These are phyloP conservation scores for Leptinotarsa tumamoca DNA, from an alignment of 2,888 invertebrate species.

Conservation along the genomic window DNA sequence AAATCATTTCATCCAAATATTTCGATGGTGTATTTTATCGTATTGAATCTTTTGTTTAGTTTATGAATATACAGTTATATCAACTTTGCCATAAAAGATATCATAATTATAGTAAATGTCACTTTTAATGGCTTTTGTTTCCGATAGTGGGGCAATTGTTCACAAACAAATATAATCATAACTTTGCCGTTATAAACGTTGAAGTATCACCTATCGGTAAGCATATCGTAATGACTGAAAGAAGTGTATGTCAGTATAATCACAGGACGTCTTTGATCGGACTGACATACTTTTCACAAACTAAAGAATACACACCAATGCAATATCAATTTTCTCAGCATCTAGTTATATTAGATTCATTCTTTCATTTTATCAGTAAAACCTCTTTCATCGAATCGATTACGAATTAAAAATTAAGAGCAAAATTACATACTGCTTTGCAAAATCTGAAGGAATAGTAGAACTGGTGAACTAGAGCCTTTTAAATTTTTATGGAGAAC, in stretches of 20 bases:
- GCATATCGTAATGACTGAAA: neutral
- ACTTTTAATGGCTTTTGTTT: conserved; percentile 5
- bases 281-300: conserved; percentile 34
- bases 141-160: conserved; percentile 11
- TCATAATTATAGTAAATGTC: conserved; percentile 16
- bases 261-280: conserved; percentile 30
- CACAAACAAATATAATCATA: conserved; percentile 19
- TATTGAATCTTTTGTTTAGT: neutral
- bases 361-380: conserved; percentile 30
- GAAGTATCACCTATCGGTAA: conserved; percentile 7
- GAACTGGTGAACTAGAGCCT: conserved; percentile 6
- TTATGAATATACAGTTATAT: neutral
- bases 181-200: conserved; percentile 20
- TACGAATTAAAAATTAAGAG: conserved; percentile 29
- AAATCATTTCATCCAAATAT: neutral
- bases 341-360: conserved; percentile 21
- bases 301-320: neutral
- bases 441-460: conserved; percentile 33
- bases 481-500: conserved; percentile 25
- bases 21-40: neutral
- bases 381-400: conserved; percentile 31
- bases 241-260: conserved; percentile 8
- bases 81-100: neutral
- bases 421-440: conserved; percentile 26
- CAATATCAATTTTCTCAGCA: neutral